Conservation (phyloP, 2,797 vertebrate genomes). For the Erpetoichthys calabaricus region DNA sequence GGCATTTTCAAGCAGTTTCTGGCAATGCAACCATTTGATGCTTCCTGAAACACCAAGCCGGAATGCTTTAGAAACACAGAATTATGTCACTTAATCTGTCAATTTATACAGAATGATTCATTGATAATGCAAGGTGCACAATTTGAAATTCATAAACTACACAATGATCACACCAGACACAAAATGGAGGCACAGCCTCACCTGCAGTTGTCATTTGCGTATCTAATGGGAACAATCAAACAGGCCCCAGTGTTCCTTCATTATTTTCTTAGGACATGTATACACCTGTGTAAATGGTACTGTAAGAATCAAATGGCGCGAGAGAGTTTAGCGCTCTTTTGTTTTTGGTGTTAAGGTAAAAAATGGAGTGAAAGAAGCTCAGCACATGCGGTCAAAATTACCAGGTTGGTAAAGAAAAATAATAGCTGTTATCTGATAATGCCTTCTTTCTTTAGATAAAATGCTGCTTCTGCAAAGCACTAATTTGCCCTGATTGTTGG, state of each 20-base stretch:
- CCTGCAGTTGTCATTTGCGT: background rate
- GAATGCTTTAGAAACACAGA: too few species aligned
- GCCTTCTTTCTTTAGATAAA: conserved; percentile 28
- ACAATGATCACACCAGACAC: too few species aligned
- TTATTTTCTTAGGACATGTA: background rate
- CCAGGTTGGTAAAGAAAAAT: conserved; percentile 31
- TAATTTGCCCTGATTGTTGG: conserved; percentile 48
- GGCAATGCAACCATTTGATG: too few species aligned
- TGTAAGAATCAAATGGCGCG: background rate
- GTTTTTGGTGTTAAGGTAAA: background rate
- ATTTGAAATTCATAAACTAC: too few species aligned
- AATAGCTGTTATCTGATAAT: conserved; percentile 42
- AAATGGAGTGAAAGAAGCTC: conserved; percentile 4
- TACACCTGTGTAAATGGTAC: background rate
- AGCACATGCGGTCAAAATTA: conserved; percentile 34
- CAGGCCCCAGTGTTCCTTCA: background rate
- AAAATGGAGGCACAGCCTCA: too few species aligned
- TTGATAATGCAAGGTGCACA: too few species aligned
- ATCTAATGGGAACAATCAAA: too few species aligned
- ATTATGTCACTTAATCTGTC: too few species aligned
- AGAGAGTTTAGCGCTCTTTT: background rate
- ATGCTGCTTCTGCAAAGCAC: conserved; percentile 30
- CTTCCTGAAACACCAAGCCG: too few species aligned
- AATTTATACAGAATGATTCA: too few species aligned
- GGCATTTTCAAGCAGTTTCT: too few species aligned